Conservation (phyloP, 2,888 invertebrate species). For the Aphodius granarius region DNA sequence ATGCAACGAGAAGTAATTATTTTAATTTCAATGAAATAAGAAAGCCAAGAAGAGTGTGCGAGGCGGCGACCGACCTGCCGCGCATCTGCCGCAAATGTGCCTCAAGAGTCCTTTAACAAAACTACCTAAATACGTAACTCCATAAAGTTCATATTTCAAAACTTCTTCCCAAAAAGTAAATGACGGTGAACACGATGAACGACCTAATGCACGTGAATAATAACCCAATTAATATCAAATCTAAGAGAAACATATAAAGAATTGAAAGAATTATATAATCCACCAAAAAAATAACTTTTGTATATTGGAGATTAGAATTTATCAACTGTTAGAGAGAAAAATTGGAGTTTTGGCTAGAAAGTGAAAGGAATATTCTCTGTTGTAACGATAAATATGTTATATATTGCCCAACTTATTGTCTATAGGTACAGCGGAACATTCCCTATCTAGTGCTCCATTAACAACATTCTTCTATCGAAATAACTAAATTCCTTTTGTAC, state of each 20-base stretch:
- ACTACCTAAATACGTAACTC: too few species aligned
- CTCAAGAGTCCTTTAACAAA: too few species aligned
- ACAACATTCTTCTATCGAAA: not conserved
- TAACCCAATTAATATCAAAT: too few species aligned
- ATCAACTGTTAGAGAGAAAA: too few species aligned
- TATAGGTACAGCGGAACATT: not conserved
- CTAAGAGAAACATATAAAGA: too few species aligned
- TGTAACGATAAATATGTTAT: constrained; percentile 7
- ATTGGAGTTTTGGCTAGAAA: not conserved
- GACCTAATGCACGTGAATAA: too few species aligned
- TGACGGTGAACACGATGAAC: too few species aligned
- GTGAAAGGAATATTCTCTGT: constrained; percentile 8
- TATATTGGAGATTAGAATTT: too few species aligned
- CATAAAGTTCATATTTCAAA: too few species aligned
- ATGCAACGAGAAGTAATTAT: constrained; percentile 12
- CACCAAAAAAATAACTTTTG: too few species aligned
- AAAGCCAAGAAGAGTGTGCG: not conserved
- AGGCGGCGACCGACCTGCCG: not conserved
- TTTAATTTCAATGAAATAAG: constrained; percentile 14
- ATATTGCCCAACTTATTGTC: constrained; percentile 12
- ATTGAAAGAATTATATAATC: too few species aligned
- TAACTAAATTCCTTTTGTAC: not conserved
- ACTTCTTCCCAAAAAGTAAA: too few species aligned
- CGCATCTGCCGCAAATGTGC: constrained; percentile 1
- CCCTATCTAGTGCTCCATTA: not conserved